phyloP scores from a whole-genome alignment of 2,113 vertebrate genomes.

The Engraulis encrasicolus region DNA sequence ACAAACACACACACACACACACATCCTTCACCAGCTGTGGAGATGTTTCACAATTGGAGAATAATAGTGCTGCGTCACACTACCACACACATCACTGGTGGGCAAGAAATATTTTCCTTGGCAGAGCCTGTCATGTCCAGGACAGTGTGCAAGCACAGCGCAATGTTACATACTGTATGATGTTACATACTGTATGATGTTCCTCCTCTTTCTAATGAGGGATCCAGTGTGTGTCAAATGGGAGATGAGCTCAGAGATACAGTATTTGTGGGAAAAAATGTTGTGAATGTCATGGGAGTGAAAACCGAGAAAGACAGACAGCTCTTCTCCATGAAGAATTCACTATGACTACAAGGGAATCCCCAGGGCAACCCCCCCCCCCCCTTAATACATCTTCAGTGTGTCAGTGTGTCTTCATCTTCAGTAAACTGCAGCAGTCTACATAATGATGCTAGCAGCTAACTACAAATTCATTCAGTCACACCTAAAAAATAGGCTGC shows the following conservation, averaged over 20 bases:
- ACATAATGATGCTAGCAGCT: neutral
- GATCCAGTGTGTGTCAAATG: constrained; percentile 59
- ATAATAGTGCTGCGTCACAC: constrained; percentile 28
- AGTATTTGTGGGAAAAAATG: constrained; percentile 65
- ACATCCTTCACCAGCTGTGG: constrained; percentile 30
- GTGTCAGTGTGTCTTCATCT: too few relatives aligned
- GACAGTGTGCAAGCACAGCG: constrained; percentile 53
- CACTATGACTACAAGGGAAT: constrained; percentile 48
- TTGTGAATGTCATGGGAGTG: constrained; percentile 37
- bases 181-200: constrained; percentile 63
- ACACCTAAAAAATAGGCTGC: too few relatives aligned
- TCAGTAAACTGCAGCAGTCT: neutral
- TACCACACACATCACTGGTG: constrained; percentile 54
- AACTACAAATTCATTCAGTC: neutral
- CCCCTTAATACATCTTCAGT: constrained; percentile 41
- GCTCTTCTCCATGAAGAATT: constrained; percentile 59
- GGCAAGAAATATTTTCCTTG: constrained; percentile 75
- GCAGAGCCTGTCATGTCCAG: constrained; percentile 70
- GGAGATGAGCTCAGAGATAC: constrained; percentile 54
- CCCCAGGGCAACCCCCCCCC: constrained; percentile 56
- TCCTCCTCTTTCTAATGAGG: constrained; percentile 65
- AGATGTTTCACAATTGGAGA: constrained; percentile 31
- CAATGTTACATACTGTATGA: constrained; percentile 61
- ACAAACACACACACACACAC: neutral
- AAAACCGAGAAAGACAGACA: constrained; percentile 58